Percentiles rank a stretch among this genome's conserved stretches.
Evolutionary conservation across 2,888 invertebrate species (phyloP).

Genomic region (Argyresthia albistria): DNA sequence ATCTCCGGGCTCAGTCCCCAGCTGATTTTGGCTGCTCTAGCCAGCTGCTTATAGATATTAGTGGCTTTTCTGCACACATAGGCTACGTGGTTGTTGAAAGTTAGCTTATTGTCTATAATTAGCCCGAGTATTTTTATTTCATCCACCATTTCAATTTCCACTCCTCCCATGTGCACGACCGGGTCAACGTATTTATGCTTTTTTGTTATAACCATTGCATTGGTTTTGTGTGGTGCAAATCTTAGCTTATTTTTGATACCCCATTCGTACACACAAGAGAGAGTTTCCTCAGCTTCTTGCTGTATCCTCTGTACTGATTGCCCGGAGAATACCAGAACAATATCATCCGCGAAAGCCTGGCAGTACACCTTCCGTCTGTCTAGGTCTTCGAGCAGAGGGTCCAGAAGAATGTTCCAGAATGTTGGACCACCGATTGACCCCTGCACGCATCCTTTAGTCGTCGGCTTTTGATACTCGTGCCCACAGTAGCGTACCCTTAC

Average conservation of each 20-base stretch:
- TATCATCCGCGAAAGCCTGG: no score
- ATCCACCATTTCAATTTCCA: neutral
- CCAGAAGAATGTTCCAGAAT: no score
- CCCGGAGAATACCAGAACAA: no score
- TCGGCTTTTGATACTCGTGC: neutral
- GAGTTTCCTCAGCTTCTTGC: neutral
- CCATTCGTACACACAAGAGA: neutral
- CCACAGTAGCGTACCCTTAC: neutral
- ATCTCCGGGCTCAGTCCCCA: no score
- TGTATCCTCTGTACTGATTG: no score
- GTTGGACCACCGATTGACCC: neutral
- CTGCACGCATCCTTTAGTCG: neutral
- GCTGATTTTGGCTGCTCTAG: no score
- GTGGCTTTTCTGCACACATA: neutral
- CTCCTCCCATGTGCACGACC: neutral
- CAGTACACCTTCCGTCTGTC: no score
- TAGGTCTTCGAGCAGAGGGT: no score
- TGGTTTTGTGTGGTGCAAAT: neutral
- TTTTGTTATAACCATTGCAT: neutral
- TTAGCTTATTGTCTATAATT: neutral
- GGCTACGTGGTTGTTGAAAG: neutral
- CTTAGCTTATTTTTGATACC: neutral
- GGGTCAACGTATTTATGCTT: neutral
- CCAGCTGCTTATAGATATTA: no score
- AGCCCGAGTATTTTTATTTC: neutral